These are phyloP conservation scores for Naja naja DNA, from an alignment of 2,113 vertebrate species.

Conservation along the genomic window DNA sequence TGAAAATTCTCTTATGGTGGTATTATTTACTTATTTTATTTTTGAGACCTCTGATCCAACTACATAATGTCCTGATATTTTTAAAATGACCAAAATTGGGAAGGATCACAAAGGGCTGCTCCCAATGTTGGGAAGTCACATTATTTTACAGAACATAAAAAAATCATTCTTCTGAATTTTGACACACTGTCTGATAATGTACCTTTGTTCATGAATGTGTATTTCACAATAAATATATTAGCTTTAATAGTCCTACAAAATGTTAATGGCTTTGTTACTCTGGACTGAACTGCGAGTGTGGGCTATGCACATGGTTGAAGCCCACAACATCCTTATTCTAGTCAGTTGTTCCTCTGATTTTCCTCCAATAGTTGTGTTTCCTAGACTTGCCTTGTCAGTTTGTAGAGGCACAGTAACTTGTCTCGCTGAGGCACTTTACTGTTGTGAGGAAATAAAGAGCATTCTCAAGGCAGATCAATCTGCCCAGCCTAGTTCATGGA, in stretches of 20 bases:
- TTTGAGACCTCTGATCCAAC: neutral
- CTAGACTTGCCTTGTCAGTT: neutral
- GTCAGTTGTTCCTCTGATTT: neutral
- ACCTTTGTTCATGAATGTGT: neutral
- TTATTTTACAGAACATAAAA: neutral
- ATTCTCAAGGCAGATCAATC: neutral
- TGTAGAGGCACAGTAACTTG: neutral
- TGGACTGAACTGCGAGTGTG: neutral
- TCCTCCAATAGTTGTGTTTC: neutral
- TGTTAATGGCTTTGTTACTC: neutral
- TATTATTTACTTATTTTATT: neutral
- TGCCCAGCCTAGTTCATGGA: neutral
- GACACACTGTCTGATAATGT: neutral
- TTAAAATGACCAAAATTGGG: conserved; percentile 18
- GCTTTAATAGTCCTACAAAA: neutral
- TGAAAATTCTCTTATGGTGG: neutral
- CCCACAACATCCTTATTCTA: neutral
- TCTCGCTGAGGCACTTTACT: neutral
- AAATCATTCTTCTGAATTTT: neutral
- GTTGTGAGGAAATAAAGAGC: neutral
- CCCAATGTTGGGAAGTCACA: conserved; percentile 28
- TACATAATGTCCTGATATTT: neutral
- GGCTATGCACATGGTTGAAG: neutral
- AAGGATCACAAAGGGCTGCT: conserved; percentile 20
- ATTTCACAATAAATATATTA: neutral